A percentile compares a stretch with the other conserved stretches of the same genome.
Evolutionary conservation across 1,140 invertebrate genomes (phyloP).

Genomic region (Drosophila parabipectinata): DNA sequence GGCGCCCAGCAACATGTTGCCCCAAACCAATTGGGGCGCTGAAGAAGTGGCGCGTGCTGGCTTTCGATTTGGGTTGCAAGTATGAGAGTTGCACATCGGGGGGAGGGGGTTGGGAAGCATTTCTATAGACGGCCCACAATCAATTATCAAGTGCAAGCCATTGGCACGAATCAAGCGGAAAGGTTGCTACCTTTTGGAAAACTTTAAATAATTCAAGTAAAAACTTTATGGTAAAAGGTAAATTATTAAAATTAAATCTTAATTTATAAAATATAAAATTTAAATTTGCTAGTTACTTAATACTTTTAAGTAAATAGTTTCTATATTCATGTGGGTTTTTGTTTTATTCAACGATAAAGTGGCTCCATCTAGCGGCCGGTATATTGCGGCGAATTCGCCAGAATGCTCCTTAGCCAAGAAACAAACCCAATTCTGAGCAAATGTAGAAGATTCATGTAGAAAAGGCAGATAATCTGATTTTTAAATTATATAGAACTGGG

Average conservation of each 20-base stretch:
- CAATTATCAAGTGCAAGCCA: constrained; percentile 48
- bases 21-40: constrained; percentile 40
- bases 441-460: constrained; percentile 8
- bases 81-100: constrained; percentile 1
- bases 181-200: constrained; percentile 2
- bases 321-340: background rate
- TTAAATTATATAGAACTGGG: no score
- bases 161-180: constrained; percentile 12
- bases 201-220: background rate
- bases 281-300: background rate
- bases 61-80: constrained; percentile 45
- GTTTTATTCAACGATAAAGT: background rate
- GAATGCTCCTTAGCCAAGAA: constrained; percentile 22
- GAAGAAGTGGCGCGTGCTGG: constrained; percentile 52
- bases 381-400: constrained; percentile 9
- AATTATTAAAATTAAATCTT: background rate
- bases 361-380: constrained; percentile 9
- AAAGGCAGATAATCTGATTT: background rate
- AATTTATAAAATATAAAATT: background rate
- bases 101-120: constrained; percentile 2
- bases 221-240: background rate
- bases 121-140: constrained; percentile 48
- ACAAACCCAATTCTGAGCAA: constrained; percentile 15
- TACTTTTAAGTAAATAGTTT: background rate
- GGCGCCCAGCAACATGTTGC: constrained; percentile 53